Base-by-base conservation (phyloP, 2,888 invertebrate genomes). In the Macaria notata region DNA sequence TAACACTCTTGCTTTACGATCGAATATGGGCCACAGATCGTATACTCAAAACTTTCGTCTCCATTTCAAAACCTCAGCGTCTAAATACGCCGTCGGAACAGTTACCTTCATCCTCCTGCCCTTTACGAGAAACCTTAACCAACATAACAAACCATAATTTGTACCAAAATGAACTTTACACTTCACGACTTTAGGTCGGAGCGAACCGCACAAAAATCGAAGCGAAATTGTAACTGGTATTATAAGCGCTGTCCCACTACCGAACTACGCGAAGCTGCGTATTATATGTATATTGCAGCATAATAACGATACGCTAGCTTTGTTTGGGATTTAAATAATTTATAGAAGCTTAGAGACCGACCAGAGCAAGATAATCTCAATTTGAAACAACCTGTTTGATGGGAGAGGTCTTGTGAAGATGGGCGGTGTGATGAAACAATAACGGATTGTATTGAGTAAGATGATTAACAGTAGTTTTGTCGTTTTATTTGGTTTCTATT, bases 51-150 rank as follows among this genome's bases (percentile, higher is more conserved):
- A 73, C 71, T 69, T 69, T 69, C 67, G 68, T 71, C 72, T 76
- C 71, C 69, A 72, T 74, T 71, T 71, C 78, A 77, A 78, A 78
- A 77, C 73, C 65, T 60, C 75, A 61, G 68, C 68, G 67, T 75
- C 78, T 79, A 79, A 79, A 77, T 76, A 76, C 75, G 71, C 70
- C 72, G 62, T 63, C 71, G 65, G 69, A 76, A 79, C 78, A 74
- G 78, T 79, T 78, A 78, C 73, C 72, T 70, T 67, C 72, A 75
- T 78, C 76, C 79, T 71, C 78, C 61, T 81, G 79, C 79, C 81
- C 81, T 81, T 81, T 81, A 72, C 72, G 69, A 69, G 68, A 61
- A 56, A 59, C 59, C 49, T 65, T 56, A 49, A 55, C 72, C 55
- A 69, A 36, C 6, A 59, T 64, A 54, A 47, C 42, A 30, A 51